These are phyloP conservation scores for Chelonus insularis DNA, from an alignment of 1,140 invertebrate species.

Conservation along the genomic window DNA sequence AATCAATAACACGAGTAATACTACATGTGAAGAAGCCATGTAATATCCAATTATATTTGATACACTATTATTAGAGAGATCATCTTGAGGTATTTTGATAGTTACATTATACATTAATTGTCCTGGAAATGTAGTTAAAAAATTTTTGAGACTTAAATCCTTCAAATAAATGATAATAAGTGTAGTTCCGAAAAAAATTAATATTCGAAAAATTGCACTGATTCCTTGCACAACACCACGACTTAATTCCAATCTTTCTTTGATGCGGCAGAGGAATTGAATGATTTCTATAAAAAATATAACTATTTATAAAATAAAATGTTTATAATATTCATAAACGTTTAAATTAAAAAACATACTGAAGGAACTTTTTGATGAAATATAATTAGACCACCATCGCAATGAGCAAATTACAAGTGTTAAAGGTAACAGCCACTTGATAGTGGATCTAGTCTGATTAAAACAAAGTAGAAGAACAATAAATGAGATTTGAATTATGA, in stretches of 20 bases:
- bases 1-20: conserved; percentile 60
- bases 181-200: conserved; percentile 65
- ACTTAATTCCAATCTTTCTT: conserved; percentile 63
- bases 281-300: conserved; percentile 59
- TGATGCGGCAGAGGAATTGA: conserved; percentile 59
- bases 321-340: background rate
- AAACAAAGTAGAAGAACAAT: too few species aligned
- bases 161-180: conserved; percentile 62
- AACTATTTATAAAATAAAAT: too few species aligned
- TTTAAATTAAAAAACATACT: too few species aligned
- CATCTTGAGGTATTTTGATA: conserved; percentile 38
- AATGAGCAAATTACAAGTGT: conserved; percentile 73
- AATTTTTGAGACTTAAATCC: conserved; percentile 59
- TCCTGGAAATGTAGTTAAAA: conserved; percentile 63
- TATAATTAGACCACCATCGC: conserved; percentile 86
- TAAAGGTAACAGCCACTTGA: conserved; percentile 71
- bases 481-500: too few species aligned
- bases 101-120: conserved; percentile 59
- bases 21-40: background rate
- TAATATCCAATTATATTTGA: background rate
- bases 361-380: conserved; percentile 63
- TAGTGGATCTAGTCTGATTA: too few species aligned
- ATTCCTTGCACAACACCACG: conserved; percentile 74
- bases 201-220: conserved; percentile 69
- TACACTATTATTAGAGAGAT: background rate